Base-by-base conservation (phyloP, 2,113 vertebrate genomes). In the Centropus bengalensis region DNA sequence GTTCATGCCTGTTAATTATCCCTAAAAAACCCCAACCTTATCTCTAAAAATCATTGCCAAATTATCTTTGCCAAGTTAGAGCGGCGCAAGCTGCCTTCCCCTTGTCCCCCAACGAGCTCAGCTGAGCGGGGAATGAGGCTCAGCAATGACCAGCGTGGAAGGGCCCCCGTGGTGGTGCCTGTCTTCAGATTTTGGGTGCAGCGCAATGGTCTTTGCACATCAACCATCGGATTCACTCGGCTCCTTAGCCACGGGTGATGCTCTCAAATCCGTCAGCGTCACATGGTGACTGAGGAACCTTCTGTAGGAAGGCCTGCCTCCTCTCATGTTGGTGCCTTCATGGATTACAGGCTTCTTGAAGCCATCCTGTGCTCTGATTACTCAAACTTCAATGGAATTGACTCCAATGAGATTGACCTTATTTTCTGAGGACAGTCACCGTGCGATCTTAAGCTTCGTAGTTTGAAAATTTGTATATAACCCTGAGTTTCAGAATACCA, bases 391-490 rank as follows among this genome's bases (percentile, higher is more conserved):
- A 82, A 0, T 58, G 58, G 66, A 64, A 28, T 73, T 56, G 30
- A 32, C 47, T 85, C 42, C 66, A 58, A 33, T n/a, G 66, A 58
- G 70, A 75, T 9, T 12, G 36, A 64, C 77, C 83, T 92, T 92
- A 90, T 60, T 76, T 69, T 84, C 33, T 90, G 79, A 87, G 84
- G 69, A 71, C 36, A 22, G 82, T 76, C 67, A 82, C 63, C 71
- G 28, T 38, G 67, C 49, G 30, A 28, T 94, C 79, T 77, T 93
- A 40, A 91, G 64, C 91, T 93, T 94, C 88, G 59, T 51, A 73
- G 67, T 20, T 70, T 71, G 54, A 69, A 55, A 67, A 69, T 80
- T 47, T 95, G 70, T 93, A 64, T 51, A 78, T 83, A 91, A 75
- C 40, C 51, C 69, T 0, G 0, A 64, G 28, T 82, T 93, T 85